phyloP scores from a whole-genome alignment of 2,888 invertebrate species.

The Mellilla xanthometata region DNA sequence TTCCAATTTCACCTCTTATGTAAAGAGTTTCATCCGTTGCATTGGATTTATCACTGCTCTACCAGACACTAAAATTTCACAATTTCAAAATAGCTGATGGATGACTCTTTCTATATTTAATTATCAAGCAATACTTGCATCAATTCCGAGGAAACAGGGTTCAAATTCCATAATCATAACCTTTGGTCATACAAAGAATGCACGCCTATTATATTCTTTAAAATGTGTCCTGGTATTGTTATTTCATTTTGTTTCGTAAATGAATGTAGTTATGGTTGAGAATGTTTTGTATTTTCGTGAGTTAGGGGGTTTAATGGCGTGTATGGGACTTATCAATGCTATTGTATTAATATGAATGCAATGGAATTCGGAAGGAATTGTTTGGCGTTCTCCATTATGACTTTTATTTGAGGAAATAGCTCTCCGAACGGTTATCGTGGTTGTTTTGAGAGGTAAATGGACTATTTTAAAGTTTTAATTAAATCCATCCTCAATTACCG shows the following conservation, averaged over 20 bases:
- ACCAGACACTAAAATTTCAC: slow-evolving; percentile 12
- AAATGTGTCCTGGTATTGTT: slow-evolving; percentile 1
- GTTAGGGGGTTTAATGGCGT: slow-evolving; percentile 26
- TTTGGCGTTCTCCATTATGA: slow-evolving; percentile 23
- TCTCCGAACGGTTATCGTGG: slow-evolving; percentile 19
- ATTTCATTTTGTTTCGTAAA: slow-evolving; percentile 9
- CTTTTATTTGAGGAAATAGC: slow-evolving; percentile 22
- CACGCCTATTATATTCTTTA: slow-evolving; percentile 25
- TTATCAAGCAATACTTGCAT: slow-evolving; percentile 19
- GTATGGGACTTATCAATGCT: slow-evolving; percentile 30
- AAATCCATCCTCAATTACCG: slow-evolving; percentile 9
- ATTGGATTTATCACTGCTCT: not conserved
- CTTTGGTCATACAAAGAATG: slow-evolving; percentile 39
- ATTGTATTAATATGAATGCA: slow-evolving; percentile 31
- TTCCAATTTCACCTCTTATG: no score
- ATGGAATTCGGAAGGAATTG: slow-evolving; percentile 35
- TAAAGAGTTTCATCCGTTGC: no score
- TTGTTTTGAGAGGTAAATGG: slow-evolving; percentile 8
- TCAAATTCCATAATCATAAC: slow-evolving; percentile 31
- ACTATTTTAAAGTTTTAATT: slow-evolving; percentile 4
- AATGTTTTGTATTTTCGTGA: slow-evolving; percentile 2
- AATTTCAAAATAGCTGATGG: slow-evolving; percentile 27
- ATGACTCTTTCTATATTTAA: slow-evolving; percentile 21
- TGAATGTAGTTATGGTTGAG: slow-evolving; percentile 1
- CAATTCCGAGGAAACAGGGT: slow-evolving; percentile 30